Evolutionary conservation across 1,140 invertebrate species (phyloP).

Genomic region (Zaprionus gabonicus): DNA sequence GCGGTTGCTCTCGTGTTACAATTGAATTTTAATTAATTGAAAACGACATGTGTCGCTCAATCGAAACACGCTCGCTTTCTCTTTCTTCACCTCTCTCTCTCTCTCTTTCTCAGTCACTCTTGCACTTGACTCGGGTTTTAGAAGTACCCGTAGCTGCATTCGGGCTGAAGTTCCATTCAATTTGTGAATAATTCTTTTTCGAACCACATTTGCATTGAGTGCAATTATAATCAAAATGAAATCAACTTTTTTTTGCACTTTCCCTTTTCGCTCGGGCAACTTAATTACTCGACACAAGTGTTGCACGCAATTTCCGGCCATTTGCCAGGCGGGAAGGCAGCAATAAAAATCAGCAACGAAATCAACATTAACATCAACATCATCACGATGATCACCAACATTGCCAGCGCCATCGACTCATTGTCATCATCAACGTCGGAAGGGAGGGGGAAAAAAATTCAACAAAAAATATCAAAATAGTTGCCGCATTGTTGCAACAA

Average conservation of each 20-base stretch:
- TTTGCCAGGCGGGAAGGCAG: background rate
- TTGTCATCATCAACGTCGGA: slow-evolving; percentile 45
- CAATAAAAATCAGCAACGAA: slow-evolving; percentile 32
- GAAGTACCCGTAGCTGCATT: background rate
- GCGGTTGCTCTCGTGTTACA: slow-evolving; percentile 9
- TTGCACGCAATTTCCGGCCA: slow-evolving; percentile 39
- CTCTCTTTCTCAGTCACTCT: background rate
- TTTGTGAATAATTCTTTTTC: background rate
- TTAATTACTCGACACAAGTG: slow-evolving; percentile 65
- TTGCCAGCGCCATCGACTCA: slow-evolving; percentile 25
- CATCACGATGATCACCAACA: slow-evolving; percentile 45
- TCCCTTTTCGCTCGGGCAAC: slow-evolving; percentile 3
- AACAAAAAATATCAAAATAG: slow-evolving; percentile 64
- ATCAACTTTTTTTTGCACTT: slow-evolving; percentile 19
- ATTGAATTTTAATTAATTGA: slow-evolving; percentile 15
- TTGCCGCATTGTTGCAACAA: slow-evolving; percentile 50
- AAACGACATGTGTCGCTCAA: background rate
- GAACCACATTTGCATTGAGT: background rate
- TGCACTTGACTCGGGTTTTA: background rate
- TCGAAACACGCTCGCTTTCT: background rate
- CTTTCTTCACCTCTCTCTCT: background rate
- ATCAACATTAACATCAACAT: slow-evolving; percentile 19
- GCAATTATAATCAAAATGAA: slow-evolving; percentile 46
- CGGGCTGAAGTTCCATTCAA: background rate
- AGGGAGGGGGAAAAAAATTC: slow-evolving; percentile 33